phyloP scores from a whole-genome alignment of 2,888 invertebrate species.

The Dendrolimus pini region DNA sequence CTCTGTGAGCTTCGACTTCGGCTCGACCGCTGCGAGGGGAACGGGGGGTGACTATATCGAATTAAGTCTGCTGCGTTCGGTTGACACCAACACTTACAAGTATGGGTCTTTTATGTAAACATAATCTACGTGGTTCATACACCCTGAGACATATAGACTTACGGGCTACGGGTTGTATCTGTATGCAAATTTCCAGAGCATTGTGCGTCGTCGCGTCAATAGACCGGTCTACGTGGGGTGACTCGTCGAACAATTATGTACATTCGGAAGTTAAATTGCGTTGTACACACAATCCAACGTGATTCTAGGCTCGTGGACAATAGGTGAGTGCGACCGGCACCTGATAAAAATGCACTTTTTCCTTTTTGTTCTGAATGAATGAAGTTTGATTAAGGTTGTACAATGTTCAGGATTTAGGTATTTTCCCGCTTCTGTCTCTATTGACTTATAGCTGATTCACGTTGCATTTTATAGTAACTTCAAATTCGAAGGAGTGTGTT shows the following conservation, averaged over 20 bases:
- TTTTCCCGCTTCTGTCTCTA: neutral
- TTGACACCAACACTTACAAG: too few species aligned
- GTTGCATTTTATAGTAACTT: too few species aligned
- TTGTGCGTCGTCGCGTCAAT: constrained; percentile 43
- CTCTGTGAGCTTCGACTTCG: too few species aligned
- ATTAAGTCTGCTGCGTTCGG: too few species aligned
- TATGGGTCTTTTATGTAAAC: too few species aligned
- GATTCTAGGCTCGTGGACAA: neutral
- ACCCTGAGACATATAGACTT: neutral
- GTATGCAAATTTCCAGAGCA: constrained; percentile 52
- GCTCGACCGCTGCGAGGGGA: too few species aligned
- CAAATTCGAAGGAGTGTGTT: too few species aligned
- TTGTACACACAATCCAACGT: constrained; percentile 14
- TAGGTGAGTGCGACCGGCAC: neutral
- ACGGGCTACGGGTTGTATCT: constrained; percentile 6
- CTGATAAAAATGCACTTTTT: neutral
- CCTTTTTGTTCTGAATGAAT: neutral
- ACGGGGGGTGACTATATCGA: too few species aligned
- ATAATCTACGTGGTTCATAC: neutral
- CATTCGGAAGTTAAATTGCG: constrained; percentile 43
- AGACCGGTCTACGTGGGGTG: constrained; percentile 23
- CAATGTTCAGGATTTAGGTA: neutral
- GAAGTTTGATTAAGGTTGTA: neutral
- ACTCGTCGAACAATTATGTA: constrained; percentile 47
- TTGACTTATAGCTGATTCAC: too few species aligned